These are phyloP conservation scores for Maniola jurtina DNA, from an alignment of 1,140 invertebrate genomes.

Conservation along the genomic window DNA sequence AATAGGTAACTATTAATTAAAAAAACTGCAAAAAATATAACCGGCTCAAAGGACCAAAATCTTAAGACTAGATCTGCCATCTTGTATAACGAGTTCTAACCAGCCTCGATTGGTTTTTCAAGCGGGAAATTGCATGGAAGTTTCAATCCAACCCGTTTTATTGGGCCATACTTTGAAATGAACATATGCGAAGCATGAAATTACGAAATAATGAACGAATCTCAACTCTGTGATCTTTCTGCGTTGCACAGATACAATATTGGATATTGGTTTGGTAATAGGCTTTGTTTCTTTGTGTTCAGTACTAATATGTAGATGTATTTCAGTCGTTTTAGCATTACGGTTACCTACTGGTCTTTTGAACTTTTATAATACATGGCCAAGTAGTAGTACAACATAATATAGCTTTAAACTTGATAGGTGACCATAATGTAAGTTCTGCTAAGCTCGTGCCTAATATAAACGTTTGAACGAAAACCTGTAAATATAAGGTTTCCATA, in stretches of 20 bases:
- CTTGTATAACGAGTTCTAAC: slow-evolving; percentile 24
- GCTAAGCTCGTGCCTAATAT: background rate
- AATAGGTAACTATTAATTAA: background rate
- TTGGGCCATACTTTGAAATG: slow-evolving; percentile 39
- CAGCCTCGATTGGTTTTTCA: slow-evolving; percentile 27
- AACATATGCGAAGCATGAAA: slow-evolving; percentile 52
- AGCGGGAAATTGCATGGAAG: slow-evolving; percentile 47
- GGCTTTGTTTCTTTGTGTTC: background rate
- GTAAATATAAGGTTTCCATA: background rate
- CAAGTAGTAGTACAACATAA: too few relatives aligned
- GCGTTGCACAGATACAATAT: slow-evolving; percentile 14
- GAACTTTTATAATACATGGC: too few relatives aligned
- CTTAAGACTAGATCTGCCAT: slow-evolving; percentile 7
- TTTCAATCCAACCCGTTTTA: slow-evolving; percentile 40
- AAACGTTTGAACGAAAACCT: background rate
- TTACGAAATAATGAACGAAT: slow-evolving; percentile 31
- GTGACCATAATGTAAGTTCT: background rate
- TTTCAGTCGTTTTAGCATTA: too few relatives aligned
- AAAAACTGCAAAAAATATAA: slow-evolving; percentile 1
- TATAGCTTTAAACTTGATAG: background rate
- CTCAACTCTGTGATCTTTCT: slow-evolving; percentile 18
- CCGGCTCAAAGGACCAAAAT: slow-evolving; percentile 8
- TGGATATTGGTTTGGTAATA: background rate
- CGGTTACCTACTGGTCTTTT: too few relatives aligned
- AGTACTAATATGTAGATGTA: too few relatives aligned